Percentiles rank a stretch among this genome's conserved stretches.
Evolutionary conservation across 2,888 invertebrate genomes (phyloP).

Genomic region (Stenurella melanura): DNA sequence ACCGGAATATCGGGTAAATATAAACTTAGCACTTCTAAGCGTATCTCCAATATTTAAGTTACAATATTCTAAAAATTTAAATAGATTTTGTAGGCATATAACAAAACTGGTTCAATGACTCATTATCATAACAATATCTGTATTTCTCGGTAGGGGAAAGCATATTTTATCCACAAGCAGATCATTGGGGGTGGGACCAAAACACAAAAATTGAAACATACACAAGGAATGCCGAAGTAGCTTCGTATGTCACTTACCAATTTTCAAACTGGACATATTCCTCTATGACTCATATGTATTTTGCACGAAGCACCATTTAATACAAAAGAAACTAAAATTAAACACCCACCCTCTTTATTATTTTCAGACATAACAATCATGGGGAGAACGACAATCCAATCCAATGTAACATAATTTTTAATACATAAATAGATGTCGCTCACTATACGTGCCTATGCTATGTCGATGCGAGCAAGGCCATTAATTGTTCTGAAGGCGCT

Average conservation of each 20-base stretch:
- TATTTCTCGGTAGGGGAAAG: slow-evolving; percentile 44
- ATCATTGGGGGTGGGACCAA: slow-evolving; percentile 70
- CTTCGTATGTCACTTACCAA: slow-evolving; percentile 73
- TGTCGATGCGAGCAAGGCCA: no score
- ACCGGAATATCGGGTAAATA: background rate
- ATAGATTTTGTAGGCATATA: background rate
- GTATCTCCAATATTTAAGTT: background rate
- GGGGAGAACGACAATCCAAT: slow-evolving; percentile 9
- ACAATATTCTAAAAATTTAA: background rate
- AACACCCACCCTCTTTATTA: slow-evolving; percentile 55
- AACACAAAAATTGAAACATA: slow-evolving; percentile 44
- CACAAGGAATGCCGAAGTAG: slow-evolving; percentile 28
- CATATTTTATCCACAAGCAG: slow-evolving; percentile 56
- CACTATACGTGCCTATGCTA: no score
- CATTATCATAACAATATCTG: slow-evolving; percentile 45
- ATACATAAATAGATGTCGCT: slow-evolving; percentile 9
- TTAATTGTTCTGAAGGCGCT: background rate
- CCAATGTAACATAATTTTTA: slow-evolving; percentile 5
- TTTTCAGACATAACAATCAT: slow-evolving; percentile 61
- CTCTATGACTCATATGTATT: slow-evolving; percentile 71
- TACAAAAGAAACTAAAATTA: slow-evolving; percentile 52
- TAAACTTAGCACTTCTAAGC: background rate
- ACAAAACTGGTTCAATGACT: slow-evolving; percentile 27
- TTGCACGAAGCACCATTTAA: slow-evolving; percentile 63
- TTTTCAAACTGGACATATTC: slow-evolving; percentile 80